Conservation (phyloP, 2,888 invertebrate genomes). For the Melanostoma mellinum region DNA sequence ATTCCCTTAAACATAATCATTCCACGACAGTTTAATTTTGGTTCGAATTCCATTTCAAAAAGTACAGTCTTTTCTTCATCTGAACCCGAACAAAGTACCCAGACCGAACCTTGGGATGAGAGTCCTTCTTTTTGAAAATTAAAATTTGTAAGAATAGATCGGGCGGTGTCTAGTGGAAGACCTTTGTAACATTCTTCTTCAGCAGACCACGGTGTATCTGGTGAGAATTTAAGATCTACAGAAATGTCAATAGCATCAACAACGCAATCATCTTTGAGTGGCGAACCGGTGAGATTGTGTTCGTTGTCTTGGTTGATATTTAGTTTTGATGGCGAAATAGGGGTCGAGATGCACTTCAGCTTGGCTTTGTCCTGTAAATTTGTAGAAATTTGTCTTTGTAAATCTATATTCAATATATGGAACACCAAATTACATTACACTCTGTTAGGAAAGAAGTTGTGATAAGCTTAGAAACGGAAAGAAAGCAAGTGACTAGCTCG, state of each 20-base stretch:
- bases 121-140: conserved; percentile 75
- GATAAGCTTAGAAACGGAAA: too few species aligned
- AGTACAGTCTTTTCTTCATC: conserved; percentile 82
- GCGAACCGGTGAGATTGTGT: conserved; percentile 80
- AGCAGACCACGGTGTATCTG: conserved; percentile 77
- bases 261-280: conserved; percentile 80
- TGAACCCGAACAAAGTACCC: conserved; percentile 86
- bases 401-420: too few species aligned
- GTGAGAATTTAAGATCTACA: conserved; percentile 74
- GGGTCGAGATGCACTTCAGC: conserved; percentile 22
- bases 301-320: conserved; percentile 64
- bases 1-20: conserved; percentile 77
- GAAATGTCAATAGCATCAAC: conserved; percentile 79
- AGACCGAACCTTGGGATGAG: conserved; percentile 79
- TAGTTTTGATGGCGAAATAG: conserved; percentile 72
- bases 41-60: conserved; percentile 77
- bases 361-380: conserved; percentile 34
- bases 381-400: too few species aligned
- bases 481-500: too few species aligned
- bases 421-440: too few species aligned
- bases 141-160: conserved; percentile 76
- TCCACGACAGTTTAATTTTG: conserved; percentile 77
- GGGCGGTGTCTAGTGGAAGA: conserved; percentile 75
- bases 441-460: too few species aligned
- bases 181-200: conserved; percentile 79